Evolutionary conservation across 2,888 invertebrate species (phyloP).

Genomic region (Caenorhabditis virilis): DNA sequence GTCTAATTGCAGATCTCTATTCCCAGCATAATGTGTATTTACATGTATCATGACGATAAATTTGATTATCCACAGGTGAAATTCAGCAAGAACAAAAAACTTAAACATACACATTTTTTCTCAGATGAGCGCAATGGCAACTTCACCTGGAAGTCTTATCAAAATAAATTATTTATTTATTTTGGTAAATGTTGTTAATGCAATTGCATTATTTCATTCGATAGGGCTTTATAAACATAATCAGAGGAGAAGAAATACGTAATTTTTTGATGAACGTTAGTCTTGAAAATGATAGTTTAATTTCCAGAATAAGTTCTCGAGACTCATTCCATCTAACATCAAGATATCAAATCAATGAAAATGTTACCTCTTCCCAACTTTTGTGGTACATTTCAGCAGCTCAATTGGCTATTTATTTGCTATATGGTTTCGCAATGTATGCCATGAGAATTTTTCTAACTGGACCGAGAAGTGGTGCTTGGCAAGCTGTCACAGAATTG

Average conservation of each 20-base stretch:
- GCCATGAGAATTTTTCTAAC: constrained; percentile 9
- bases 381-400: constrained; percentile 21
- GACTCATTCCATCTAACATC: constrained; percentile 18
- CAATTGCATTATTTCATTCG: constrained; percentile 18
- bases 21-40: constrained; percentile 9
- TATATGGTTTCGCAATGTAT: constrained; percentile 25
- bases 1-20: neutral
- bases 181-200: constrained; percentile 10
- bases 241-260: constrained; percentile 14
- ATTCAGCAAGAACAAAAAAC: too few species aligned
- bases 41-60: constrained; percentile 29
- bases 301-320: constrained; percentile 5
- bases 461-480: constrained; percentile 11
- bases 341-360: constrained; percentile 30
- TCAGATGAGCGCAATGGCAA: constrained; percentile 23
- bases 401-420: constrained; percentile 24
- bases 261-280: neutral
- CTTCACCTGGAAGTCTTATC: constrained; percentile 11
- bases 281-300: neutral
- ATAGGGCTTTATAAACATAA: constrained; percentile 26
- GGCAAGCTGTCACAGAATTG: constrained; percentile 28
- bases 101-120: too few species aligned
- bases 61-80: constrained; percentile 21
- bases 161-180: constrained; percentile 26
- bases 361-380: constrained; percentile 13